Conservation (phyloP, 2,797 vertebrate species). For the Taeniopygia guttata region DNA sequence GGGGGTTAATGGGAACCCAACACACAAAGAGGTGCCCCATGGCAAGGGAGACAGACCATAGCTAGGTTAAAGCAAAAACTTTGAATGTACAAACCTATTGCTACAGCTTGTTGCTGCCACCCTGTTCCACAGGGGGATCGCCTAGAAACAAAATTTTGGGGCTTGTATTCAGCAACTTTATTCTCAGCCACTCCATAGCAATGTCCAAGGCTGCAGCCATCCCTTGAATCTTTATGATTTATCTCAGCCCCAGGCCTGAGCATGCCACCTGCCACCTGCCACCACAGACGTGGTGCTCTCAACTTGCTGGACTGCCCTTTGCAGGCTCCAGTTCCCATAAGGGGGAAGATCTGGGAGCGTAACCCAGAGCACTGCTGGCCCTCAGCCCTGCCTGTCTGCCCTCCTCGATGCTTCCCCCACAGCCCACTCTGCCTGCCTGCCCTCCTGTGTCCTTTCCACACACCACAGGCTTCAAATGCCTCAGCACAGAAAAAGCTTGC, state of each 20-base stretch:
- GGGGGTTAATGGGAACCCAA: neutral
- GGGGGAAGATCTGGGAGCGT: neutral
- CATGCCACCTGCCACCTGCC: neutral
- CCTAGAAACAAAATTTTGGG: neutral
- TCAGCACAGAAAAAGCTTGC: neutral
- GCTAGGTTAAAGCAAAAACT: neutral
- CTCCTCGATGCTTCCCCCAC: rapidly evolving
- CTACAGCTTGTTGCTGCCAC: neutral
- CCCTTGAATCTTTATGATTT: neutral
- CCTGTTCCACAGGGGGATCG: rapidly evolving
- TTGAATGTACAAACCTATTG: neutral
- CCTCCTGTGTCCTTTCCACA: neutral
- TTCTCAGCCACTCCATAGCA: neutral
- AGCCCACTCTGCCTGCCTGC: neutral
- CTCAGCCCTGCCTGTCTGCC: neutral
- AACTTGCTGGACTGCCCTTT: rapidly evolving
- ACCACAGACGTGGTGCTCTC: neutral
- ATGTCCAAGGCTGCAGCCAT: neutral
- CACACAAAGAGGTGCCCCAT: neutral
- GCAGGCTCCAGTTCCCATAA: rapidly evolving
- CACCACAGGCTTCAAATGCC: neutral
- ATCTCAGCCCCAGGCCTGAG: neutral
- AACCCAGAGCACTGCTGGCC: neutral
- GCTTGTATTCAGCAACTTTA: neutral
- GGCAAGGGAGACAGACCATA: neutral